Evolutionary conservation across 2,888 invertebrate genomes (phyloP).

Genomic region (Eilema depressum): DNA sequence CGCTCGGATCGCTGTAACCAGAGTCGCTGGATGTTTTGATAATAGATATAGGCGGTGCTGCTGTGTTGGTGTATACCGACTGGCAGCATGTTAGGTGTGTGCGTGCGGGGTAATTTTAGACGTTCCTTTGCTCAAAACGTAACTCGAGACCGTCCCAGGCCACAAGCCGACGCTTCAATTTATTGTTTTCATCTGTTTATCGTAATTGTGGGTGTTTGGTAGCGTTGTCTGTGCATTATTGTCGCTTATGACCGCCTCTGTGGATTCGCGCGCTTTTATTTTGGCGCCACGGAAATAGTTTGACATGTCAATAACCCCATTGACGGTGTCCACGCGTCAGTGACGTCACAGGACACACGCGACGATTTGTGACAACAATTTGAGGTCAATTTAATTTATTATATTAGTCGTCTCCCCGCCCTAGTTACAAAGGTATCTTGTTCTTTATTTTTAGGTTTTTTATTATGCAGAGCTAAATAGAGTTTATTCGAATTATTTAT

Average conservation of each 20-base stretch:
- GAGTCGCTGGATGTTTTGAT: conserved; percentile 87
- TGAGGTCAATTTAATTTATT: conserved; percentile 83
- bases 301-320: conserved; percentile 85
- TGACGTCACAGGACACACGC: conserved; percentile 80
- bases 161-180: conserved; percentile 84
- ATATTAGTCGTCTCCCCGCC: conserved; percentile 68
- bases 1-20: conserved; percentile 86
- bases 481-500: conserved; percentile 40
- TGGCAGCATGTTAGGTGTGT: conserved; percentile 65
- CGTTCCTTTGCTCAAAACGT: conserved; percentile 87
- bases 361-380: conserved; percentile 72
- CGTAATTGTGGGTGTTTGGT: conserved; percentile 67
- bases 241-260: conserved; percentile 60
- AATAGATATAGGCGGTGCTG: conserved; percentile 82
- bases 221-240: conserved; percentile 52
- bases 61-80: conserved; percentile 77
- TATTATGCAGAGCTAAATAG: conserved; percentile 47
- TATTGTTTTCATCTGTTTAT: conserved; percentile 85
- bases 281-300: conserved; percentile 85
- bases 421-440: conserved; percentile 68
- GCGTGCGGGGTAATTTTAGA: conserved; percentile 86
- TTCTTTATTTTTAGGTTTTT: conserved; percentile 60
- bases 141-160: conserved; percentile 85
- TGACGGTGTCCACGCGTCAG: conserved; percentile 76
- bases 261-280: conserved; percentile 80